Base-by-base conservation (phyloP, 2,888 invertebrate genomes). In the Oeneis ivallda region DNA sequence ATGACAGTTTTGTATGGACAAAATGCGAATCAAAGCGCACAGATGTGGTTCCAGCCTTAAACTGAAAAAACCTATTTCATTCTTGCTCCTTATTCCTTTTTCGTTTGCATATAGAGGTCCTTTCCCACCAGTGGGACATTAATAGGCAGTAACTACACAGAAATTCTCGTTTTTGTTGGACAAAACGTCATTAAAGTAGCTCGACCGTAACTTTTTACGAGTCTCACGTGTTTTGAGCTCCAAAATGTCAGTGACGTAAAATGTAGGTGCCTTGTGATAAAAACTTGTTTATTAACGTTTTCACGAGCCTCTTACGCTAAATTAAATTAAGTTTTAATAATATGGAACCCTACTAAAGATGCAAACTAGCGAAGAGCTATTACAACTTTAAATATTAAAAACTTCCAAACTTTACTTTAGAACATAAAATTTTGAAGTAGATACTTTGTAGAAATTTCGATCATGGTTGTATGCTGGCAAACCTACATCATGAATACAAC, bases 271-370 rank as follows among this genome's bases (percentile, higher is more conserved):
- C 17, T 41, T 17, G 56, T 19, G 19, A 41, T 56, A 56, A 56
- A 56, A 56, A 56, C 56, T 56, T 56, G 56, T 56, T 56, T 56
- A 56, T 56, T 56, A 56, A 56, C 19, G 41, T 15, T 56, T 41
- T 41, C 56, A 41, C 39, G 56, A 56, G 19, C 11, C 41, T 56
- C 54, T 19, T 13, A 6, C 41, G 17, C 19, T 41, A 41, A 56
- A 56, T 56, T 53, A 53, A 53, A 53, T 53, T 56, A 56, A 56
- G 39, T 56, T 56, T 56, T 56, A 54, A 37, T 41, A 41, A 37
- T 41, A 41, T 17, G 39, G 56, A 56, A 41, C 39, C 56, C 39
- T 41, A 56, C 56, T 56, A 41, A 17, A 56, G 15, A 56, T 41
- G 41, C 13, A 13, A 56, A 56, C 39, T 56, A 56, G 56, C 19